Percentiles rank a stretch among this genome's conserved stretches.
Conservation (phyloP, 2,797 vertebrate genomes). For the Ambastaia sidthimunki region DNA sequence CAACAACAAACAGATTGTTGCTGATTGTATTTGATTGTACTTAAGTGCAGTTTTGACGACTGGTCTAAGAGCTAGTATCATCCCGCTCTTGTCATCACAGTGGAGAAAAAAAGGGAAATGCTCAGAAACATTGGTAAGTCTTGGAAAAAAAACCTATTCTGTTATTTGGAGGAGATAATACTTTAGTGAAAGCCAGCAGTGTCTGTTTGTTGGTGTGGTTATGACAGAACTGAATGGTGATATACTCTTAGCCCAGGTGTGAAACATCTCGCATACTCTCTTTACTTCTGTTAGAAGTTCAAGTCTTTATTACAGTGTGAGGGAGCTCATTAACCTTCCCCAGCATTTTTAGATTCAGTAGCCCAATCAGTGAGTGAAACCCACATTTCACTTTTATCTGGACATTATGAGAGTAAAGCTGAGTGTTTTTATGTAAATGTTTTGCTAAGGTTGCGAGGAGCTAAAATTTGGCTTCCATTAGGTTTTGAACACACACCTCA, state of each 20-base stretch:
- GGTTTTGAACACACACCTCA: background rate
- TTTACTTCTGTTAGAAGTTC: conserved; percentile 38
- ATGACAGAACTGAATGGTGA: conserved; percentile 35
- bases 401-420: conserved; percentile 46
- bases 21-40: conserved; percentile 63
- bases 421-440: conserved; percentile 48
- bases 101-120: conserved; percentile 28
- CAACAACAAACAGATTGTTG: conserved; percentile 34
- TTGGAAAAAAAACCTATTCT: background rate
- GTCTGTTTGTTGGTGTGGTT: conserved; percentile 20
- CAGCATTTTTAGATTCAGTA: conserved; percentile 33
- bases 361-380: conserved; percentile 1
- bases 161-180: conserved; percentile 33
- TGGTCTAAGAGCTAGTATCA: conserved; percentile 56
- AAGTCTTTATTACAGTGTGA: conserved; percentile 44
- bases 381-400: conserved; percentile 10
- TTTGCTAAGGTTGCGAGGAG: conserved; percentile 30
- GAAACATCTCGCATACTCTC: conserved; percentile 19
- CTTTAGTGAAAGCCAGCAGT: background rate
- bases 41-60: conserved; percentile 50
- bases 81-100: conserved; percentile 46
- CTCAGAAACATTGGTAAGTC: conserved; percentile 15
- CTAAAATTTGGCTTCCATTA: background rate
- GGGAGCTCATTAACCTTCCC: conserved; percentile 12
- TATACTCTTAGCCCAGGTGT: conserved; percentile 36